Evolutionary conservation across 1,140 invertebrate species (phyloP).

Genomic region (Bilobella aurantiaca): DNA sequence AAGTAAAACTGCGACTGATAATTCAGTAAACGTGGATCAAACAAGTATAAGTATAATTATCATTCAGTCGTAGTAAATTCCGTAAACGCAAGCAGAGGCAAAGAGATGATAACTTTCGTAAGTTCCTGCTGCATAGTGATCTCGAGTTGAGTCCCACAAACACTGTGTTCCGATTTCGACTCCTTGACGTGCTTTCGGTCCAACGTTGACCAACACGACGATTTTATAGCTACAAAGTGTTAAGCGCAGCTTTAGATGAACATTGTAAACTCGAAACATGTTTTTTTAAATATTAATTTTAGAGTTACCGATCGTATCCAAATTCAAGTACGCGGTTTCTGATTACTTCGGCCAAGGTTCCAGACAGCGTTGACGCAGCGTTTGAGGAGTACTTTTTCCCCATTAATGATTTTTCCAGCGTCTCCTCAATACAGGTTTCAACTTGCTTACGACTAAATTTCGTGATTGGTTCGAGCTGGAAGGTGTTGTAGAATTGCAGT

Average conservation of each 20-base stretch:
- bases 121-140: background rate
- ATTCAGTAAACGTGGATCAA: no score
- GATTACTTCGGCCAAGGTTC: background rate
- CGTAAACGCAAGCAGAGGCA: slow-evolving; percentile 1
- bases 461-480: background rate
- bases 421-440: background rate
- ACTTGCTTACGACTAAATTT: background rate
- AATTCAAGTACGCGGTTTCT: background rate
- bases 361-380: background rate
- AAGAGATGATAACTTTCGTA: background rate
- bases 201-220: background rate
- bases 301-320: background rate
- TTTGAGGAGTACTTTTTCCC: background rate
- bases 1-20: background rate
- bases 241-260: no score
- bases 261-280: background rate
- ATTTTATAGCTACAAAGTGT: background rate
- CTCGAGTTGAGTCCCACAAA: background rate
- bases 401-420: background rate
- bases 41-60: no score
- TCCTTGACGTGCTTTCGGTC: background rate
- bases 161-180: background rate
- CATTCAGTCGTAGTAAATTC: background rate
- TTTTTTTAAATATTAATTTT: background rate
- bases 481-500: background rate